Percentiles rank a stretch among this genome's conserved stretches.
phyloP scores from a whole-genome alignment of 1,140 invertebrate species.

The Drosophila jambulina region DNA sequence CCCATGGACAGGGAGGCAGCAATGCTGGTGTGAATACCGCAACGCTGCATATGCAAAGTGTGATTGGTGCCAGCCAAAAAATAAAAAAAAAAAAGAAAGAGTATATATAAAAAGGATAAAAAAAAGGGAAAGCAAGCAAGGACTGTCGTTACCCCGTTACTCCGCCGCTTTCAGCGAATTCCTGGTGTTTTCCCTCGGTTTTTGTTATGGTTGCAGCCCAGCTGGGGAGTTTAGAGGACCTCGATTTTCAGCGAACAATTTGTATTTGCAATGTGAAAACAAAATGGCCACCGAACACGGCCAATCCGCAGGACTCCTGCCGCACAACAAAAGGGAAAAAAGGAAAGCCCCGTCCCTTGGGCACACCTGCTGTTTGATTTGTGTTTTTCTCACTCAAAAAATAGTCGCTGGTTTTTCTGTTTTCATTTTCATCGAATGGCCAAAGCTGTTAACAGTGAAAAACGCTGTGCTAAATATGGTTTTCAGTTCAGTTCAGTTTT shows the following conservation, averaged over 20 bases:
- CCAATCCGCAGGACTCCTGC: conserved; percentile 20
- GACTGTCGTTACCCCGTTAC: conserved; percentile 1
- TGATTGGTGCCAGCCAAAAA: conserved; percentile 58
- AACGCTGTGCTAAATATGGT: conserved; percentile 54
- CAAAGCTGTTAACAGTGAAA: conserved; percentile 52
- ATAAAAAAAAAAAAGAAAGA: conserved; percentile 22
- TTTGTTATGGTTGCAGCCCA: conserved; percentile 15
- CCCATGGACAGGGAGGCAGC: conserved; percentile 27
- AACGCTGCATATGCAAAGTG: conserved; percentile 64
- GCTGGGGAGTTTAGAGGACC: conserved; percentile 42
- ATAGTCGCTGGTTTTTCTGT: conserved; percentile 34
- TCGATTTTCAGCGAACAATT: conserved; percentile 64
- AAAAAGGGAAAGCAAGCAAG: conserved; percentile 25
- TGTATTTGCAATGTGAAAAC: conserved; percentile 79
- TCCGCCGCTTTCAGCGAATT: conserved; percentile 21
- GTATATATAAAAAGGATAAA: conserved; percentile 15
- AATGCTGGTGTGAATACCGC: conserved; percentile 59
- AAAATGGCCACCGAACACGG: conserved; percentile 66
- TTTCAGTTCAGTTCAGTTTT: conserved; percentile 11
- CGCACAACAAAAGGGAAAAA: background rate
- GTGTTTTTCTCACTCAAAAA: conserved; percentile 52
- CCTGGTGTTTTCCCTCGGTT: conserved; percentile 24
- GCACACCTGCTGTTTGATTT: conserved; percentile 80
- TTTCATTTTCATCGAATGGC: conserved; percentile 37
- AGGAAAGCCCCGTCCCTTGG: background rate